These are phyloP conservation scores for Thyatira batis DNA, from an alignment of 2,888 invertebrate genomes.

Conservation along the genomic window DNA sequence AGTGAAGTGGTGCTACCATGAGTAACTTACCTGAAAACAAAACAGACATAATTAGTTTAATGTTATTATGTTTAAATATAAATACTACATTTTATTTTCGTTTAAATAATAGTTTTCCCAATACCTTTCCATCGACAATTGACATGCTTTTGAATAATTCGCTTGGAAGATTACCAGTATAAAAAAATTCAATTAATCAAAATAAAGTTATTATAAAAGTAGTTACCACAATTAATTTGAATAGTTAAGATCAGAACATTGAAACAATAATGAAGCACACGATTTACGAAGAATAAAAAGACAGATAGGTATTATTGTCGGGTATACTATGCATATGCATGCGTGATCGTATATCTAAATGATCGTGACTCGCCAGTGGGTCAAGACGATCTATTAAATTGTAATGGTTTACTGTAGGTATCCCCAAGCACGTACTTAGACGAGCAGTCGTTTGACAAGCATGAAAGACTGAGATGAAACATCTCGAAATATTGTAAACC, in stretches of 20 bases:
- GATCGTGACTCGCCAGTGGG: constrained; percentile 70
- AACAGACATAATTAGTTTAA: constrained; percentile 18
- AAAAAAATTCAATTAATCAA: constrained; percentile 11
- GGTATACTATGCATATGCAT: constrained; percentile 24
- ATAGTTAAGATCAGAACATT: neutral
- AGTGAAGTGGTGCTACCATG: neutral
- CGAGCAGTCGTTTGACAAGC: constrained; percentile 30
- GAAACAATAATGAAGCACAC: neutral
- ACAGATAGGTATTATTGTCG: neutral
- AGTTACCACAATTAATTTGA: neutral
- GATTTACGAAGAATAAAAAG: neutral
- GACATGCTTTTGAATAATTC: neutral
- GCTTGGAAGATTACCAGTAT: neutral
- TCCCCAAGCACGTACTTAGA: constrained; percentile 40
- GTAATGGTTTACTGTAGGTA: constrained; percentile 44
- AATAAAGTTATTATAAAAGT: constrained; percentile 3
- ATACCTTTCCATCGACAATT: too few relatives aligned
- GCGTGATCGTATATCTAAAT: constrained; percentile 25
- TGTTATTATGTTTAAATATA: too few relatives aligned
- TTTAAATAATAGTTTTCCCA: too few relatives aligned
- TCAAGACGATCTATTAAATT: constrained; percentile 65
- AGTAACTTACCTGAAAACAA: constrained; percentile 51
- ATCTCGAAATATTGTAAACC: constrained; percentile 30
- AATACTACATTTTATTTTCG: too few relatives aligned
- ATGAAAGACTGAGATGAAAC: constrained; percentile 41